These are phyloP conservation scores for Spisula solida DNA, from an alignment of 2,888 invertebrate genomes.

Conservation along the genomic window DNA sequence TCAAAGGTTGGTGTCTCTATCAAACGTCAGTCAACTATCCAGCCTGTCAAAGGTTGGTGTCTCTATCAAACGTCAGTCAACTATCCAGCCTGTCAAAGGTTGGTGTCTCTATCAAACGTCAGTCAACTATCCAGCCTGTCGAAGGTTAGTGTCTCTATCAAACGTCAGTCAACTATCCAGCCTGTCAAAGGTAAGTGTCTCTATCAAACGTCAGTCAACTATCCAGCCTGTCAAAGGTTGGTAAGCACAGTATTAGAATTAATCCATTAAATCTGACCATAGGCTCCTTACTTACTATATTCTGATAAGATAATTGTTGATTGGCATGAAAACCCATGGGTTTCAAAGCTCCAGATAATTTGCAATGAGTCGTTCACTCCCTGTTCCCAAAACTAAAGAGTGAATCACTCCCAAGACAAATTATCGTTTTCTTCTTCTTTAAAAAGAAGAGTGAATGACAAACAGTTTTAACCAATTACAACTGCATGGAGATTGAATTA, in stretches of 20 bases:
- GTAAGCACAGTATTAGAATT: neutral
- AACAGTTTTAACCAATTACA: too few species aligned
- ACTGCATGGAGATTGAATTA: too few species aligned
- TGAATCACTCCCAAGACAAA: too few species aligned
- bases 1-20: conserved; percentile 65
- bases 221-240: conserved; percentile 40
- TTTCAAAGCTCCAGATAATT: too few species aligned
- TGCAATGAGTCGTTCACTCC: too few species aligned
- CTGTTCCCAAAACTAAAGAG: too few species aligned
- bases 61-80: conserved; percentile 62
- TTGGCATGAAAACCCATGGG: too few species aligned
- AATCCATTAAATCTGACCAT: too few species aligned
- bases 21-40: conserved; percentile 52
- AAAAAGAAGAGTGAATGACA: too few species aligned
- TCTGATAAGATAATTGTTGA: too few species aligned
- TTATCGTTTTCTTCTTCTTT: too few species aligned
- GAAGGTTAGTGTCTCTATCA: conserved; percentile 69
- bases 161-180: conserved; percentile 47
- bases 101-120: conserved; percentile 66
- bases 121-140: conserved; percentile 38
- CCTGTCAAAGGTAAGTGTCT: conserved; percentile 51
- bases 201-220: conserved; percentile 60
- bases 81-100: conserved; percentile 44
- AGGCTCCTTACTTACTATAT: too few species aligned
- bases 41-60: conserved; percentile 39